Evolutionary conservation across 2,888 invertebrate genomes (phyloP).

Genomic region (Pilophorus perplexus): DNA sequence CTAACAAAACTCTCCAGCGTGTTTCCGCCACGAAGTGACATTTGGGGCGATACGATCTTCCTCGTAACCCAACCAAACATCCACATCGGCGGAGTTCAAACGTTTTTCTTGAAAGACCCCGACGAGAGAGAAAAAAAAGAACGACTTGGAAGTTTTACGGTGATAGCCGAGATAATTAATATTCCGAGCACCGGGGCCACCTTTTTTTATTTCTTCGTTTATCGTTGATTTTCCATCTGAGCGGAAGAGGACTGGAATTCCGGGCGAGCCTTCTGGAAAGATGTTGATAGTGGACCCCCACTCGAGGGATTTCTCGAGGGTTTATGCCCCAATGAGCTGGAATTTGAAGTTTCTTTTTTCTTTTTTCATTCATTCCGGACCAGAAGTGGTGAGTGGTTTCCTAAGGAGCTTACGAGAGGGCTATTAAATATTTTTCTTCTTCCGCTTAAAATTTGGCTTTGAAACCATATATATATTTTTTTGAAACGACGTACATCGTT

Average conservation of each 20-base stretch:
- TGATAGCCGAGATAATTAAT: slow-evolving; percentile 26
- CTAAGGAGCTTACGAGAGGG: background rate
- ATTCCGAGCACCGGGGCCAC: slow-evolving; percentile 23
- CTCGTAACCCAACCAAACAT: no score
- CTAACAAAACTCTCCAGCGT: no score
- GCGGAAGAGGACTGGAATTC: slow-evolving; percentile 27
- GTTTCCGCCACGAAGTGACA: no score
- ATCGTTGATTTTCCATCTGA: slow-evolving; percentile 15
- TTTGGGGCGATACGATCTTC: no score
- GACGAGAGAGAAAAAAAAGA: no score
- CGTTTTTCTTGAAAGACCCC: no score
- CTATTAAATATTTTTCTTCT: no score
- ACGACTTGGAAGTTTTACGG: slow-evolving; percentile 28
- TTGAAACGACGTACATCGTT: no score
- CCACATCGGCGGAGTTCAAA: no score
- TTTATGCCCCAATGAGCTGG: slow-evolving; percentile 11
- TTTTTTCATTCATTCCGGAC: slow-evolving; percentile 10
- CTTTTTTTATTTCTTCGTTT: background rate
- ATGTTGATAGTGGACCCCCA: slow-evolving; percentile 1
- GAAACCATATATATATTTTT: no score
- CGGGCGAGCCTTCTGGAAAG: no score
- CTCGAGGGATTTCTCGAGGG: slow-evolving; percentile 5
- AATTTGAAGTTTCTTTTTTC: background rate
- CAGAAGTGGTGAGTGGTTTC: background rate
- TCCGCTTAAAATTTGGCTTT: no score